Conservation (phyloP, 1,140 invertebrate species). For the Dysdera silvatica region DNA sequence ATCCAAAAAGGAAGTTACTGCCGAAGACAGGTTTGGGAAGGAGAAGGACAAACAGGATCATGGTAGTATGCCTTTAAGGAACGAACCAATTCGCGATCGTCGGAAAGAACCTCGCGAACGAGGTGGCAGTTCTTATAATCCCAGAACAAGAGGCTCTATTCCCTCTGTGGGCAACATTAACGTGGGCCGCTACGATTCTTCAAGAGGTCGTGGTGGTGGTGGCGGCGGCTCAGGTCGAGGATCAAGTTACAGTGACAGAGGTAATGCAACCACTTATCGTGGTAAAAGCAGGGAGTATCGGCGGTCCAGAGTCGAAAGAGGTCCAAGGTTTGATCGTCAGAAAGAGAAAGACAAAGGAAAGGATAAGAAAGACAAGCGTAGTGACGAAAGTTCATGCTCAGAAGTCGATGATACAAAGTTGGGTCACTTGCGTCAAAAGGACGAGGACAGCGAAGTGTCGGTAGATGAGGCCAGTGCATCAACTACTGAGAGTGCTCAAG, state of each 20-base stretch:
- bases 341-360: conserved; percentile 23
- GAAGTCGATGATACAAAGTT: conserved; percentile 34
- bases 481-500: conserved; percentile 32
- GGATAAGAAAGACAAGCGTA: conserved; percentile 26
- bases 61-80: conserved; percentile 11
- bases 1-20: conserved; percentile 4
- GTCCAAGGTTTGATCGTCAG: conserved; percentile 34
- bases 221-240: conserved; percentile 28
- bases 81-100: conserved; percentile 18
- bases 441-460: conserved; percentile 43
- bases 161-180: not conserved
- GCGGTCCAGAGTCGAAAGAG: conserved; percentile 34
- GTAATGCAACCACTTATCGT: conserved; percentile 28
- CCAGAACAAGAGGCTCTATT: conserved; percentile 22
- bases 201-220: conserved; percentile 18
- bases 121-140: conserved; percentile 8
- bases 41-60: conserved; percentile 27
- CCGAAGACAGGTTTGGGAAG: conserved; percentile 8
- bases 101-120: conserved; percentile 13
- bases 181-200: conserved; percentile 8
- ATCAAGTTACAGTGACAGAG: not conserved
- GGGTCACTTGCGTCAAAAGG: conserved; percentile 35
- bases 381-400: conserved; percentile 35
- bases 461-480: conserved; percentile 40
- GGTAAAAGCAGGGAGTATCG: conserved; percentile 36